Base-by-base conservation (phyloP, 2,797 vertebrate species). In the Myripristis murdjan region DNA sequence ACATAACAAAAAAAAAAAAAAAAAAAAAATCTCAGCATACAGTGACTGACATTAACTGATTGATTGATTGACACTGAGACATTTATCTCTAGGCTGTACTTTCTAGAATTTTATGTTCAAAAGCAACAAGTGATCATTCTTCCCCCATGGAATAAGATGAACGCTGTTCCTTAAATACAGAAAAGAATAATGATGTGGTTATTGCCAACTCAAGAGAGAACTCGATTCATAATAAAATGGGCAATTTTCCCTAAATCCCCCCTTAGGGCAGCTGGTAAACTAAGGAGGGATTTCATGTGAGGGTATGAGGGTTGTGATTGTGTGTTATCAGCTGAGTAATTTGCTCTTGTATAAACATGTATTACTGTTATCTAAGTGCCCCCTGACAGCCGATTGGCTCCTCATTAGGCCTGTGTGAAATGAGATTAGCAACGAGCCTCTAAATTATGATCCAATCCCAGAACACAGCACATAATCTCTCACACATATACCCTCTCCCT, bases 401-500 rank as follows among this genome's bases (percentile, higher is more conserved):
- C 89, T 92, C 92, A 93, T 93, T 93, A 91, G 87, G 80, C 84
- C 83, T 83, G 76, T 85, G 91, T 93, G 92, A 92, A 93, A 93
- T 93, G 80, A 90, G 90, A 93, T 93, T 93, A 92, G 89, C 86
- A 89, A 87, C 80, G 66, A 89, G 91, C 82, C 87, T 89, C 68
- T 89, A 92, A 93, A 92, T 89, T 87, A 92, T 88, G 87, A 90
- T 92, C 90, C 87, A 91, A 92, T 92, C 91, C 91, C 90, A 84
- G 82, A 91, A 87, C n/a, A n/a, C n/a, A n/a, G n/a, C 83, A 73
- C 81, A 83, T 89, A 90, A 92, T 91, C 90, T 87, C 83, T 84
- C 72, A 54, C 76, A 81, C 77, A 80, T 58, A 78, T 64, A 66
- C 48, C 51, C 66, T 60, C 46, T 12, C 37, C 20, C n/a, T 53